A percentile compares a stretch with the other conserved stretches of the same genome.
phyloP scores from a whole-genome alignment of 1,140 invertebrate species.

The Cherax destructor region DNA sequence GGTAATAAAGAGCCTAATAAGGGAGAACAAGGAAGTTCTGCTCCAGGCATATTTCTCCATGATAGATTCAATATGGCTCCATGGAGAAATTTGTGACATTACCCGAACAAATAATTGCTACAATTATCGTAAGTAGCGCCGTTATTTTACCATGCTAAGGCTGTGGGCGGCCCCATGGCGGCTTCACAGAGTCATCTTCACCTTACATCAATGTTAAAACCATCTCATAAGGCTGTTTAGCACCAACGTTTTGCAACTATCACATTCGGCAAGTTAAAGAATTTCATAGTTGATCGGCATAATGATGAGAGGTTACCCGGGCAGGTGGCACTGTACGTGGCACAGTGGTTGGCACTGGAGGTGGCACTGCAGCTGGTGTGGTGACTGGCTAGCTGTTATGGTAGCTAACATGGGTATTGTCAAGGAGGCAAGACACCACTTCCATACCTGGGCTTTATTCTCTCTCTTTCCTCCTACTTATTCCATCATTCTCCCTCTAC shows the following conservation, averaged over 20 bases:
- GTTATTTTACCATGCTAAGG: not conserved
- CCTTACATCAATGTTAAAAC: not conserved
- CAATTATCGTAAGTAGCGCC: conserved; percentile 3
- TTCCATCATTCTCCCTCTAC: too few relatives aligned
- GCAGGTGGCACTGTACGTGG: too few relatives aligned
- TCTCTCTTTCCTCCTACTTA: too few relatives aligned
- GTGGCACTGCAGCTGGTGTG: too few relatives aligned
- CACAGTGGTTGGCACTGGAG: too few relatives aligned
- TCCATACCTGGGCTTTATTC: too few relatives aligned
- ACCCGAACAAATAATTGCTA: conserved; percentile 45
- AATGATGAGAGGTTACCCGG: not conserved
- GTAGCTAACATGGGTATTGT: too few relatives aligned
- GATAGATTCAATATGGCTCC: conserved; percentile 50
- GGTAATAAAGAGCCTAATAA: not conserved
- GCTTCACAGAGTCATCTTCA: not conserved
- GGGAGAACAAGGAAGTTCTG: not conserved
- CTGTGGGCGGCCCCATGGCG: not conserved
- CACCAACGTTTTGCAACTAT: too few relatives aligned
- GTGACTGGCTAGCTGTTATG: too few relatives aligned
- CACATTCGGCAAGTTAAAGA: not conserved
- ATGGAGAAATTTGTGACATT: conserved; percentile 43
- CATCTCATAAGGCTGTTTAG: not conserved
- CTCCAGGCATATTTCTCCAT: not conserved
- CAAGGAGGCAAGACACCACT: too few relatives aligned
- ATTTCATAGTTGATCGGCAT: not conserved